phyloP scores from a whole-genome alignment of 1,140 invertebrate genomes.

The Chionoecetes opilio region DNA sequence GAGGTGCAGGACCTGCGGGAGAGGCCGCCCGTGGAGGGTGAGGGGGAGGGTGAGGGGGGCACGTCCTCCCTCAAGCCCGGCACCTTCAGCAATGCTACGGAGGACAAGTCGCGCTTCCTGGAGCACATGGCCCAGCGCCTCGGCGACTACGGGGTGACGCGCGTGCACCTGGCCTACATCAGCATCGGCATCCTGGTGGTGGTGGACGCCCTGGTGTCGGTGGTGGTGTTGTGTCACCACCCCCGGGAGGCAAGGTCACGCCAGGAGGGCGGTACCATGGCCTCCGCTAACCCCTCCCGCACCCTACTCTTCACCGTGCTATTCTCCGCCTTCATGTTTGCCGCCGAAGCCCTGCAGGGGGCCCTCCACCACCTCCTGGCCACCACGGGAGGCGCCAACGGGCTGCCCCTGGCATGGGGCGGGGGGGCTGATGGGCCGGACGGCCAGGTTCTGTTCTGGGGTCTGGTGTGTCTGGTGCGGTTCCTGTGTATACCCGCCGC shows the following conservation, averaged over 20 bases:
- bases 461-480: slow-evolving; percentile 84
- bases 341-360: slow-evolving; percentile 84
- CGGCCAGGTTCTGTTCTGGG: slow-evolving; percentile 85
- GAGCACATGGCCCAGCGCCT: slow-evolving; percentile 80
- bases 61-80: slow-evolving; percentile 73
- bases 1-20: no score
- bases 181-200: slow-evolving; percentile 84
- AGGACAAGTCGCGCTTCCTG: slow-evolving; percentile 67
- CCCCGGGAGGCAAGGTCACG: slow-evolving; percentile 82
- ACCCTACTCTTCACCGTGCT: slow-evolving; percentile 83
- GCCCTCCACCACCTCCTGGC: slow-evolving; percentile 83
- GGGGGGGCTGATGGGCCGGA: slow-evolving; percentile 82
- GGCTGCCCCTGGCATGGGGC: slow-evolving; percentile 82
- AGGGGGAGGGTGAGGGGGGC: neutral
- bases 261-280: slow-evolving; percentile 81
- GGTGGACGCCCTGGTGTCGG: slow-evolving; percentile 83
- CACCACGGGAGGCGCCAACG: slow-evolving; percentile 57
- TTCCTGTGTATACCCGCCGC: slow-evolving; percentile 84
- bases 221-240: slow-evolving; percentile 84
- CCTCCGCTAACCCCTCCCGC: slow-evolving; percentile 69
- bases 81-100: slow-evolving; percentile 82
- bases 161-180: slow-evolving; percentile 85
- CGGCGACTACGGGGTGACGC: slow-evolving; percentile 83
- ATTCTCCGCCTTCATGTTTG: slow-evolving; percentile 84
- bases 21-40: neutral